A percentile compares a stretch with the other conserved stretches of the same genome.
phyloP scores from a whole-genome alignment of 2,797 vertebrate genomes.

The Notoglanidium macrostoma region DNA sequence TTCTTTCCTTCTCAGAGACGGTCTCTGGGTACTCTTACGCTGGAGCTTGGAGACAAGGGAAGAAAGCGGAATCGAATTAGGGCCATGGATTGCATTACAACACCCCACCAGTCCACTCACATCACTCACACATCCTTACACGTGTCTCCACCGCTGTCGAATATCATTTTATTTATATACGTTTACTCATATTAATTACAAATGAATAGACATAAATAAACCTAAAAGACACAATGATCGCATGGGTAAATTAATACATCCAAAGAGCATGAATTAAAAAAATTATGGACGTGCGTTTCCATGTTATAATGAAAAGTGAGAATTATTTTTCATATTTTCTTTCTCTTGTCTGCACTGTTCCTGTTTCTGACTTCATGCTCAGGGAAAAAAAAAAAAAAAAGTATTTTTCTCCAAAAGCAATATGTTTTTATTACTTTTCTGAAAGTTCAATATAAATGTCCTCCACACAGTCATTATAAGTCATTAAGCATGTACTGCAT shows the following conservation, averaged over 20 bases:
- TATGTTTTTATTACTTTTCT: not conserved
- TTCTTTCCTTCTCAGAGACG: slow-evolving; percentile 4
- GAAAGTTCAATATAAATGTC: not conserved
- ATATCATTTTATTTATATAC: not conserved
- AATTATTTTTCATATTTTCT: not conserved
- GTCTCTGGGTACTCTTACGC: slow-evolving; percentile 31
- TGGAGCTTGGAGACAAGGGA: slow-evolving; percentile 25
- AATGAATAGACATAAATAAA: not conserved
- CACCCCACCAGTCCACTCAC: not conserved
- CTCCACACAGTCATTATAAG: not conserved
- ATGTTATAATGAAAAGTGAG: not conserved
- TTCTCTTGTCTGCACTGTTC: not conserved
- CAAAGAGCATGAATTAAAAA: not conserved
- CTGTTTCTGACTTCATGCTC: not conserved
- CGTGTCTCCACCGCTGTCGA: not conserved
- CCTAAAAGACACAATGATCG: not conserved
- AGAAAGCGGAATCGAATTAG: slow-evolving; percentile 38
- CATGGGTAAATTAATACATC: not conserved
- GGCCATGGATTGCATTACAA: slow-evolving; percentile 27
- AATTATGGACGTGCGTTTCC: not conserved
- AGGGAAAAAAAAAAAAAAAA: not conserved
- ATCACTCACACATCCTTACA: slow-evolving; percentile 7
- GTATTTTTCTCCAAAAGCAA: not conserved
- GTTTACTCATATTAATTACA: not conserved
- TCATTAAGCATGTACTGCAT: not conserved